Base-by-base conservation (phyloP, 2,797 vertebrate species). In the Typhlichthys subterraneus region DNA sequence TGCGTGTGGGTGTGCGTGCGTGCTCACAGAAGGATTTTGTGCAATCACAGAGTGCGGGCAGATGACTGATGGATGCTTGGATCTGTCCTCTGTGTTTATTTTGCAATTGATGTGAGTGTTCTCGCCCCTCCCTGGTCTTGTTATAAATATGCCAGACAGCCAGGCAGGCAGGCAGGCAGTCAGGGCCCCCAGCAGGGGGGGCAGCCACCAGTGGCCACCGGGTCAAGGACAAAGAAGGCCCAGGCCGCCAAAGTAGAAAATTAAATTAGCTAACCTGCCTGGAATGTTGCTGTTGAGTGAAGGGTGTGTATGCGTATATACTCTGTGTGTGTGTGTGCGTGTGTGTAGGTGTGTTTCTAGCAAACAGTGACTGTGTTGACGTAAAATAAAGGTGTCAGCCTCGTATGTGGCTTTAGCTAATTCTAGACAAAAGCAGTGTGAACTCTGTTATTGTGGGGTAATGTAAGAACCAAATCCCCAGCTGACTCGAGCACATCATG, bases 201-300 rank as follows among this genome's bases (percentile, higher is more conserved):
- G 60, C 62, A 66, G 65, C 59, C 77, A 70, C 75, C 79, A 63
- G 68, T 62, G 55, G 79, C 72, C 72, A 11, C 49, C n/a, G 72
- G 83, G 85, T 90, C 83, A 90, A 88, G 83, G 87, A 88, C 84
- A 77, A 78, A 82, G 66, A 65, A 51, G 69, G 69, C 69, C 69
- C 65, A 65, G 72, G 63, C 78, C 62, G 79, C 74, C 79, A 67
- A 85, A 61, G 64, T 63, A 63, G 78, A 83, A 87, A 86, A 90
- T 88, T 66, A 76, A 89, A 89, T 90, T 84, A 89, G 78, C 45
- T 70, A 79, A 83, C 73, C 77, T 71, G 77, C 73, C 75, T 83
- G 83, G 80, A 90, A 87, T 87, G 82, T 63, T 23, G 81, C 70
- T 70, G 81, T 62, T 87, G 77, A 89, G 75, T 79, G 79, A 85